Conservation (phyloP, 2,113 vertebrate genomes). For the Pterocles orientalis region DNA sequence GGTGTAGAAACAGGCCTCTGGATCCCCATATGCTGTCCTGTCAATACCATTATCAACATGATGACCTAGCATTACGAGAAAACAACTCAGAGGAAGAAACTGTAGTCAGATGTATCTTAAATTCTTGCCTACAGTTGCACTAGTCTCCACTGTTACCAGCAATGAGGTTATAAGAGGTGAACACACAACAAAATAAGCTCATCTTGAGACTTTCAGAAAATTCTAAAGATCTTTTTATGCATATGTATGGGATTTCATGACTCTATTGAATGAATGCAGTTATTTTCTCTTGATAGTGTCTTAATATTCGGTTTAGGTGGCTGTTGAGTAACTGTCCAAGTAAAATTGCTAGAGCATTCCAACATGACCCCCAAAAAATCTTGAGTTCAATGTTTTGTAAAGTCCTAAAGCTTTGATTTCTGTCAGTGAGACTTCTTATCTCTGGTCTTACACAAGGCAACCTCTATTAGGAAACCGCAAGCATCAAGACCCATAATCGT, state of each 20-base stretch:
- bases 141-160: not conserved
- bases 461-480: not conserved
- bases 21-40: not conserved
- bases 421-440: slow-evolving; percentile 10
- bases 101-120: not conserved
- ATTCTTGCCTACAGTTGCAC: not conserved
- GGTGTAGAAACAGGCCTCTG: not conserved
- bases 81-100: not conserved
- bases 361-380: not conserved
- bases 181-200: not conserved
- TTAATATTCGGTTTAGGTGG: slow-evolving; percentile 30
- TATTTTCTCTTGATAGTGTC: slow-evolving; percentile 23
- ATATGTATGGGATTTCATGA: not conserved
- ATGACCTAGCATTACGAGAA: not conserved
- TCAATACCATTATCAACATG: slow-evolving; percentile 5
- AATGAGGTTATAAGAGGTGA: not conserved
- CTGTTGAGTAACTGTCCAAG: slow-evolving; percentile 10
- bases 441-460: not conserved
- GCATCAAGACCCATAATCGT: not conserved
- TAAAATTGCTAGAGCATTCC: slow-evolving; percentile 10
- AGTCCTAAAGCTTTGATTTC: slow-evolving; percentile 16
- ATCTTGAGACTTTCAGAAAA: slow-evolving; percentile 2
- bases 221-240: slow-evolving; percentile 16
- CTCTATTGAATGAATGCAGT: not conserved
- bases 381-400: not conserved